Conservation (phyloP, 2,888 invertebrate genomes). For the Bibio marci region DNA sequence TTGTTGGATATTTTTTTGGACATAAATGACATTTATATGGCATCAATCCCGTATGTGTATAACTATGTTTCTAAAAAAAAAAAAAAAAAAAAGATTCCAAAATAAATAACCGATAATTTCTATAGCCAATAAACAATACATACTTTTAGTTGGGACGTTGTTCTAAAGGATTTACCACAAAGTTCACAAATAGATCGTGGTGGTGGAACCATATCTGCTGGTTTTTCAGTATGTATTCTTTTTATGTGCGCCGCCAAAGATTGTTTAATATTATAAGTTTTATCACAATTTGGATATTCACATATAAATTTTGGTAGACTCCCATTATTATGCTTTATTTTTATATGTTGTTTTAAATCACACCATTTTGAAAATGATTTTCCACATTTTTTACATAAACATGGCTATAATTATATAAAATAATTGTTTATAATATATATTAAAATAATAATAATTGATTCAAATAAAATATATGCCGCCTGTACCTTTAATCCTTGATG, state of each 20-base stretch:
- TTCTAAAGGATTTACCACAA: constrained; percentile 1
- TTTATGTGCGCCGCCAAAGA: not conserved
- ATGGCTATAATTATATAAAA: not conserved
- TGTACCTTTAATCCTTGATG: constrained; percentile 8
- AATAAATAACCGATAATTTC: too few species aligned
- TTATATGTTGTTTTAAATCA: not conserved
- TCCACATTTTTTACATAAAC: not conserved
- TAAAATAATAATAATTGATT: too few species aligned
- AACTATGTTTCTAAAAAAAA: not conserved
- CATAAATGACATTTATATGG: not conserved
- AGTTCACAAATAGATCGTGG: not conserved
- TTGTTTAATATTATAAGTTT: not conserved
- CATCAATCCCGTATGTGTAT: not conserved
- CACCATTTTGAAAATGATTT: not conserved
- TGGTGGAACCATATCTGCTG: too few species aligned
- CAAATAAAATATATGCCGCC: too few species aligned
- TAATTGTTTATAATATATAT: too few species aligned
- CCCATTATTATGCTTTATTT: not conserved
- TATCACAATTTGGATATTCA: not conserved
- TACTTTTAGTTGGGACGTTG: not conserved
- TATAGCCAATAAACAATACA: too few species aligned
- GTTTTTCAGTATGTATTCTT: not conserved
- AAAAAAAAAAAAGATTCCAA: too few species aligned
- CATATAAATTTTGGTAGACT: not conserved
- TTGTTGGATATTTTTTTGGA: constrained; percentile 2